phyloP scores from a whole-genome alignment of 2,797 vertebrate species.

The Gouania willdenowi region DNA sequence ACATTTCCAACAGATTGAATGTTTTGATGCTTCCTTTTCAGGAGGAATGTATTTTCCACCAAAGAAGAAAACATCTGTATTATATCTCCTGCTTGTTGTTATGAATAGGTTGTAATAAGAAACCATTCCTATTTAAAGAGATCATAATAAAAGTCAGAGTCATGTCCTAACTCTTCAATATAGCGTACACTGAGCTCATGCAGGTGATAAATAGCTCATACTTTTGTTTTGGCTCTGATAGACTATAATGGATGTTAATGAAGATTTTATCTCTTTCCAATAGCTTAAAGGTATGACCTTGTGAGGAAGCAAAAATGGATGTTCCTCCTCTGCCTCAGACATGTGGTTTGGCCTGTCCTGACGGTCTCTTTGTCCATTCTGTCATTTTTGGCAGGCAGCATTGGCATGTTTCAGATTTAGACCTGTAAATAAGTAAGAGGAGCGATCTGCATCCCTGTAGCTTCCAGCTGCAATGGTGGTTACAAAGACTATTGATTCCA shows the following conservation, averaged over 20 bases:
- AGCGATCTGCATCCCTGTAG: constrained; percentile 24
- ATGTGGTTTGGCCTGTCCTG: neutral
- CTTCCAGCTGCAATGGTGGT: constrained; percentile 10
- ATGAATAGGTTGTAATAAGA: constrained; percentile 29
- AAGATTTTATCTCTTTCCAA: constrained; percentile 16
- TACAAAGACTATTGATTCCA: constrained; percentile 54
- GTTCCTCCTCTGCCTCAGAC: constrained; percentile 1
- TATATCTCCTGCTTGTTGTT: constrained; percentile 8
- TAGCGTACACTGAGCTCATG: constrained; percentile 13
- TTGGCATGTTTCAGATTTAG: constrained; percentile 15
- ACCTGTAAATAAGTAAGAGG: constrained; percentile 21
- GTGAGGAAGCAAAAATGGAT: constrained; percentile 9
- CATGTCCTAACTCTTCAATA: constrained; percentile 24
- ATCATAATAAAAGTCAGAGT: constrained; percentile 33
- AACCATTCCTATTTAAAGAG: constrained; percentile 40
- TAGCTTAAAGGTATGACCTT: constrained; percentile 7
- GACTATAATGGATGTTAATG: constrained; percentile 27
- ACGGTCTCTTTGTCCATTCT: neutral
- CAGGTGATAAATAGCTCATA: constrained; percentile 42
- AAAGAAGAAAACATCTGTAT: constrained; percentile 6
- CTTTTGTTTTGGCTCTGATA: constrained; percentile 30
- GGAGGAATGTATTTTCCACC: constrained; percentile 11
- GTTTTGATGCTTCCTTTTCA: constrained; percentile 8
- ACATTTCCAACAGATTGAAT: neutral
- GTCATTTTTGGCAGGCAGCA: constrained; percentile 1